Evolutionary conservation across 1,140 invertebrate species (phyloP).

Genomic region (Pissodes strobi): DNA sequence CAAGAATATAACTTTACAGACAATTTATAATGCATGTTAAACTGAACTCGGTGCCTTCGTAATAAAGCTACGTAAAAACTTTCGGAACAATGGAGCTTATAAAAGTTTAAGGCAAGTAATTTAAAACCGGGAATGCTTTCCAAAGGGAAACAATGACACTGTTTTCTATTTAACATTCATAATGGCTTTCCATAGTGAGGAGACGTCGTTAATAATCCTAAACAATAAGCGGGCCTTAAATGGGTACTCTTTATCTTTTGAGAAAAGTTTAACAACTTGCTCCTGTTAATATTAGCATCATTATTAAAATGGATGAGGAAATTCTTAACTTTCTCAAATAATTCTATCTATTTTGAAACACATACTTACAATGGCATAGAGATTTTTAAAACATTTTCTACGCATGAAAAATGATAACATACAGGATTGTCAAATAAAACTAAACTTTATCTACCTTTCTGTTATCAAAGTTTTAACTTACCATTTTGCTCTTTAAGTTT

Average conservation of each 20-base stretch:
- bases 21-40: background rate
- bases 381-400: too few relatives aligned
- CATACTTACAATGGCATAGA: too few relatives aligned
- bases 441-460: too few relatives aligned
- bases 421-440: too few relatives aligned
- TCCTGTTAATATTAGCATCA: background rate
- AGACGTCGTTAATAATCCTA: slow-evolving; percentile 40
- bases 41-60: background rate
- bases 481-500: too few relatives aligned
- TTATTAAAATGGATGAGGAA: slow-evolving; percentile 1
- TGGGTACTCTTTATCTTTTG: slow-evolving; percentile 23
- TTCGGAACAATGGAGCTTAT: slow-evolving; percentile 36
- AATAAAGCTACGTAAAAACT: slow-evolving; percentile 21
- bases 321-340: too few relatives aligned
- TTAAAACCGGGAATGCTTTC: slow-evolving; percentile 37
- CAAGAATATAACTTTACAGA: background rate
- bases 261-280: slow-evolving; percentile 27
- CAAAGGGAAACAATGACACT: slow-evolving; percentile 41
- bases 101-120: slow-evolving; percentile 42
- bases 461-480: too few relatives aligned
- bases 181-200: slow-evolving; percentile 33
- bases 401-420: too few relatives aligned
- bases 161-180: slow-evolving; percentile 40
- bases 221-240: slow-evolving; percentile 34
- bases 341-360: too few relatives aligned